Conservation (phyloP, 2,797 vertebrate genomes). For the Toxotes lorentzi region DNA sequence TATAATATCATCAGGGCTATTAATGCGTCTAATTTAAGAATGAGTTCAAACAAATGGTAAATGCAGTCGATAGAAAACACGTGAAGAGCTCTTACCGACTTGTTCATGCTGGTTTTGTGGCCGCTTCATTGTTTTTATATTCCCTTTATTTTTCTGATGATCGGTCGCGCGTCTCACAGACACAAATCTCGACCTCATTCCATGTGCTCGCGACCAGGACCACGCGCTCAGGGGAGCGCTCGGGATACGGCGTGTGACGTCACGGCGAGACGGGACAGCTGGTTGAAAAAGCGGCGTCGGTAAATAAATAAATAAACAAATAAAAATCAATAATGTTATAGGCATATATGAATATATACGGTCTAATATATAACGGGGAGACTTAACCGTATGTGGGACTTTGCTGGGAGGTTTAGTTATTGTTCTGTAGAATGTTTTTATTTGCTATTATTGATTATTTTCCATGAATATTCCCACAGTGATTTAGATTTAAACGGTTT, state of each 20-base stretch:
- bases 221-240: slow-evolving; percentile 79
- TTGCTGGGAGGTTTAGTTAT: neutral
- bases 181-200: slow-evolving; percentile 81
- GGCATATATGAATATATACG: fast-evolving
- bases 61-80: slow-evolving; percentile 2
- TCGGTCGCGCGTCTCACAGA: slow-evolving; percentile 67
- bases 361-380: fast-evolving
- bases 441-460: neutral
- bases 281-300: neutral
- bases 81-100: slow-evolving; percentile 61
- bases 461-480: neutral
- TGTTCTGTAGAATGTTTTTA: neutral
- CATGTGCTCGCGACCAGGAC: slow-evolving; percentile 85
- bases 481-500: neutral
- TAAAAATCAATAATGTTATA: neutral
- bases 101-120: neutral
- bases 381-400: fast-evolving
- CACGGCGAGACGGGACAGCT: slow-evolving; percentile 66
- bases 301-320: neutral
- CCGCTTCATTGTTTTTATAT: slow-evolving; percentile 51
- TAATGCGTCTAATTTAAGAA: slow-evolving; percentile 11
- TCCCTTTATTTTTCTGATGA: slow-evolving; percentile 51
- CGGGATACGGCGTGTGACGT: slow-evolving; percentile 83
- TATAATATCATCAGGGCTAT: slow-evolving; percentile 2
- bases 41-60: neutral